Evolutionary conservation across 2,888 invertebrate species (phyloP).

Genomic region (Acanthosoma haemorrhoidale): DNA sequence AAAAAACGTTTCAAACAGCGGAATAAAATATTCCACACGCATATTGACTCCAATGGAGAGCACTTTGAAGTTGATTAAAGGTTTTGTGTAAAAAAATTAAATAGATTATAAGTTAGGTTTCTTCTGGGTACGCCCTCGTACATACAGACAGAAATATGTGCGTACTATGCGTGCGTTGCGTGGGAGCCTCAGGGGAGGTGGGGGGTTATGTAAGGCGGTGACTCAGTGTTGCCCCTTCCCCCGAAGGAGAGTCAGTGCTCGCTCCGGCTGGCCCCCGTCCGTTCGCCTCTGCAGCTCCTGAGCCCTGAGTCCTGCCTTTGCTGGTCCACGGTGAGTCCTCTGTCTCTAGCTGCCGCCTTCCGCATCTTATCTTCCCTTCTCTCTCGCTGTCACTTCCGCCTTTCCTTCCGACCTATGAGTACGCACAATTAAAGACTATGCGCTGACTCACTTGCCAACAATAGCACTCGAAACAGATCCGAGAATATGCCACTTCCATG

Average conservation of each 20-base stretch:
- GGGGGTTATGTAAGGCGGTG: conserved; percentile 6
- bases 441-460: not conserved
- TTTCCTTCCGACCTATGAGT: not conserved
- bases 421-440: not conserved
- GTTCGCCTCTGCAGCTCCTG: not conserved
- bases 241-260: not conserved
- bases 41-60: too few species aligned
- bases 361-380: not conserved
- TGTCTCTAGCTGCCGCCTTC: not conserved
- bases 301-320: too few species aligned
- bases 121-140: not conserved
- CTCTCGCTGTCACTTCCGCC: not conserved
- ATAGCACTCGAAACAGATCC: too few species aligned
- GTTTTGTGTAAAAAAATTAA: not conserved
- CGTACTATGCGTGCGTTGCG: not conserved
- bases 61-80: not conserved
- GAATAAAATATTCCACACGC: too few species aligned
- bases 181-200: not conserved
- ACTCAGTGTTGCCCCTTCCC: not conserved
- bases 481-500: not conserved
- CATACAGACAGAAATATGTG: not conserved
- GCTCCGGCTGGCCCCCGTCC: not conserved
- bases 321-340: conserved; percentile 2
- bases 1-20: too few species aligned
- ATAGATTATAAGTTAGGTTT: too few species aligned